Base-by-base conservation (phyloP, 2,888 invertebrate species). In the Theretra japonica region DNA sequence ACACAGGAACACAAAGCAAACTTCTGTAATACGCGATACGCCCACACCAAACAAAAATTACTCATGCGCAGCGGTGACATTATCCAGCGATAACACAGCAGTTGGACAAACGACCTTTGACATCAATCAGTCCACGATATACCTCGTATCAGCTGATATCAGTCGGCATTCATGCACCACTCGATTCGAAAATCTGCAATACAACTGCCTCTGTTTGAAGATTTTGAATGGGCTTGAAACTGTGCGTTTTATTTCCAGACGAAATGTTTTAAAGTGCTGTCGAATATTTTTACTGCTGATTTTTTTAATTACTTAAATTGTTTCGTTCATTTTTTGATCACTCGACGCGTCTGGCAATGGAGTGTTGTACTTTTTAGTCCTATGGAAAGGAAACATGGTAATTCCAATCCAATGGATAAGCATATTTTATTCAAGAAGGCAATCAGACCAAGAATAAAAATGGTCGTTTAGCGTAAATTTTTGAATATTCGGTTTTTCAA, bases 61-160 rank as follows among this genome's bases (percentile, higher is more conserved):
- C 33, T 65, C 65, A 65, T 56, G 8, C 56, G 33, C 33, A 56
- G 33, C 56, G 23, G 23, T 53, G 62, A 62, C 62, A 30, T 33
- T 62, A 56, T 70, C 33, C 65, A 70, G 30, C 4, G 56, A 60
- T 53, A 62, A 56, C 21, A 5, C 19, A 41, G 33, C 30, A 68
- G 30, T 72, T 58, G 25, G 33, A 69, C 59, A 60, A 48, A 74
- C 79, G 86, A 88, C 87, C 88, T 90, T 86, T 90, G 89, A 79
- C 88, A 89, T 85, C 86, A 88, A 90, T 91, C 88, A 84, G 86
- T 87, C 83, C 80, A 83, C 82, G 82, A 83, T 80, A 77, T 76
- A 75, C 75, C 75, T 60, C 59, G 30, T 72, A 74, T 73, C 73
- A 76, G 74, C 75, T 77, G 76, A 72, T 73, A 76, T 41, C 75